Evolutionary conservation across 2,797 vertebrate genomes (phyloP).

Genomic region (Miichthys miiuy): DNA sequence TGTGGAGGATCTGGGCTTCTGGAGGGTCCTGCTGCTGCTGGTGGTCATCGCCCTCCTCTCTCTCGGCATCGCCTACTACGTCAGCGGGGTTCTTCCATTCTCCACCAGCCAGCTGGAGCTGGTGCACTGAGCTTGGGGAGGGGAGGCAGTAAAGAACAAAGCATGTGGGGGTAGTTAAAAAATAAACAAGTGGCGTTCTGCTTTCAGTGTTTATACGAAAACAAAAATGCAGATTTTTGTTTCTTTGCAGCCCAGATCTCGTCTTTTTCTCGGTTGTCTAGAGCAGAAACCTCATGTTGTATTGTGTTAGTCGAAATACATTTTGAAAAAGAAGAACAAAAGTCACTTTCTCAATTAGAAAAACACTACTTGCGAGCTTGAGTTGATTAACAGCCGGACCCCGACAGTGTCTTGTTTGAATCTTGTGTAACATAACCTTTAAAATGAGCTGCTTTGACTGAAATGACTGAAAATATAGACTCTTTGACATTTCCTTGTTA

Average conservation of each 20-base stretch:
- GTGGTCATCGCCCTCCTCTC: slow-evolving; percentile 96
- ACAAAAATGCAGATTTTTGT: slow-evolving; percentile 28
- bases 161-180: not conserved
- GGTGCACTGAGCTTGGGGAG: slow-evolving; percentile 85
- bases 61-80: slow-evolving; percentile 98
- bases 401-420: not conserved
- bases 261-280: slow-evolving; percentile 4
- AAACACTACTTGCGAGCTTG: not conserved
- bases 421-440: slow-evolving; percentile 13
- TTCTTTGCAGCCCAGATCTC: slow-evolving; percentile 29
- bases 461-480: no score
- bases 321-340: slow-evolving; percentile 14
- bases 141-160: accelerated
- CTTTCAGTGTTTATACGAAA: slow-evolving; percentile 4
- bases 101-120: slow-evolving; percentile 96
- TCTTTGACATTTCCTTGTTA: not conserved
- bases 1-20: slow-evolving; percentile 98
- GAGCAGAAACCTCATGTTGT: slow-evolving; percentile 14
- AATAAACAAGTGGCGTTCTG: slow-evolving; percentile 22
- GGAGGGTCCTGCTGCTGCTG: slow-evolving; percentile 94
- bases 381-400: not conserved
- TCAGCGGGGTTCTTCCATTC: slow-evolving; percentile 97
- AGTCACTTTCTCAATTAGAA: not conserved
- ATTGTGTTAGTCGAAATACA: not conserved
- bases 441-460: not conserved